phyloP scores from a whole-genome alignment of 1,140 invertebrate species.

The Magallana gigas region DNA sequence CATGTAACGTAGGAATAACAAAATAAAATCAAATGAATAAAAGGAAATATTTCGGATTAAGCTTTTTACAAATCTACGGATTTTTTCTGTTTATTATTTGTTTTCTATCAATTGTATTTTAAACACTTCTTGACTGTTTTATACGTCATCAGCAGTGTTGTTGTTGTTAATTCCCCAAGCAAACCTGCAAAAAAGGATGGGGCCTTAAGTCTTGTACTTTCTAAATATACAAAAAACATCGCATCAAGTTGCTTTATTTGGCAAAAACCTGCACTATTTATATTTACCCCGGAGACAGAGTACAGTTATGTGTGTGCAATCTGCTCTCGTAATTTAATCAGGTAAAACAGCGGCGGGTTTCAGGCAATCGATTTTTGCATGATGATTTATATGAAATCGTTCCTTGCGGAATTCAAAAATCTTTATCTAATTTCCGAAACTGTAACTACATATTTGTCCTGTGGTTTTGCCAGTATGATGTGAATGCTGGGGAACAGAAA shows the following conservation, averaged over 20 bases:
- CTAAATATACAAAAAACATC: no score
- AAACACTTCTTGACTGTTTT: no score
- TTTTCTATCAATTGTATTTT: no score
- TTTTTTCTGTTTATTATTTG: no score
- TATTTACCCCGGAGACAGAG: conserved; percentile 8
- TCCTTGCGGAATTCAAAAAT: conserved; percentile 22
- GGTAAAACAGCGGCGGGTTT: conserved; percentile 13
- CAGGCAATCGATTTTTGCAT: conserved; percentile 30
- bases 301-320: background rate
- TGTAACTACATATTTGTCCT: conserved; percentile 24
- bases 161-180: no score
- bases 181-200: no score
- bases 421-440: conserved; percentile 38
- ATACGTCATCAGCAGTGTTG: no score
- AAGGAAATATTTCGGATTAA: no score
- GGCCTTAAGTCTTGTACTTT: no score
- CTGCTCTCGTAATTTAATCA: conserved; percentile 37
- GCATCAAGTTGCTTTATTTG: background rate
- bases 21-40: no score
- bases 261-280: conserved; percentile 20
- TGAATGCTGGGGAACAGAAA: background rate
- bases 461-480: background rate
- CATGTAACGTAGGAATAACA: no score
- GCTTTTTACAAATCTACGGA: no score
- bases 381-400: conserved; percentile 34